Conservation (phyloP, 2,888 invertebrate species). For the Tetanocera ferruginea region DNA sequence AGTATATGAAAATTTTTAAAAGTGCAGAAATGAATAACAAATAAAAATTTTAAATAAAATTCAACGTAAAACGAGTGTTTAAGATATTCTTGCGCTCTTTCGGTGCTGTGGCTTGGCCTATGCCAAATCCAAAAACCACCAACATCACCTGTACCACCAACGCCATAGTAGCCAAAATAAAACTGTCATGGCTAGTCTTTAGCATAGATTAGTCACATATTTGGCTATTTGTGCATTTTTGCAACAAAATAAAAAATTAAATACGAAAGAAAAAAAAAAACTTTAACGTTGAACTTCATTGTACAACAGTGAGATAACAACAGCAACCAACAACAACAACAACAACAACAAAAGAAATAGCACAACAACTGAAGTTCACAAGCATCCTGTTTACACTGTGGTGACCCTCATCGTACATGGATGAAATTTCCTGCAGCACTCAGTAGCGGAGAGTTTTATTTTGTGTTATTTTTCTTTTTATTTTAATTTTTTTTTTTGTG, state of each 20-base stretch:
- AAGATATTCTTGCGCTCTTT: neutral
- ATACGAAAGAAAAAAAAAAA: neutral
- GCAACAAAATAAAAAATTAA: neutral
- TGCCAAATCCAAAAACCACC: neutral
- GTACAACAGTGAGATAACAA: neutral
- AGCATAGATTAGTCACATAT: neutral
- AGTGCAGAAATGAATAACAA: neutral
- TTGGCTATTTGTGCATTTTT: neutral
- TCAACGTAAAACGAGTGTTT: neutral
- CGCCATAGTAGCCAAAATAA: neutral
- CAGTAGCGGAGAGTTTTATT: constrained; percentile 25
- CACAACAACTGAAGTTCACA: neutral
- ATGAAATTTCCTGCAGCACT: constrained; percentile 12
- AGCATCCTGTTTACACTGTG: neutral
- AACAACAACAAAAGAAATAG: neutral
- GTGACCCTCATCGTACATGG: neutral
- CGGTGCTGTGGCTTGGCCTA: neutral
- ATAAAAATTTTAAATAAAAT: neutral
- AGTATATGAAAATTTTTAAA: neutral
- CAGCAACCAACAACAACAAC: neutral
- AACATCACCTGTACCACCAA: neutral
- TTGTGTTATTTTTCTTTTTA: constrained; percentile 6
- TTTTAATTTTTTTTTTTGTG: constrained; percentile 11
- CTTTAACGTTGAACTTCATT: neutral
- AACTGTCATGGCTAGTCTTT: neutral